phyloP scores from a whole-genome alignment of 1,140 invertebrate genomes.

The Eufriesea mexicana region DNA sequence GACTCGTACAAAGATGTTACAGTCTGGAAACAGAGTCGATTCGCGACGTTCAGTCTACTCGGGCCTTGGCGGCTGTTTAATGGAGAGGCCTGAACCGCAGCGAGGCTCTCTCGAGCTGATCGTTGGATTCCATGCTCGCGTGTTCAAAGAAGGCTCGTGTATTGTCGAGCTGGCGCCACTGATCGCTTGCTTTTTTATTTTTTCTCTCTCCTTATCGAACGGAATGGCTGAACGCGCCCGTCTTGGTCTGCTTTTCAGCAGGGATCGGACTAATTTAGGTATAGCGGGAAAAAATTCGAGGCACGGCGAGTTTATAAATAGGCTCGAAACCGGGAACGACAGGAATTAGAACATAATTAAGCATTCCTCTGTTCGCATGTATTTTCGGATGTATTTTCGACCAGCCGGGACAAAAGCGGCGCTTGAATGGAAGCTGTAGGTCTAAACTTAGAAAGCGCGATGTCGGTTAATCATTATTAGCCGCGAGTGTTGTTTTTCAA shows the following conservation, averaged over 20 bases:
- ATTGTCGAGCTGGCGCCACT: background rate
- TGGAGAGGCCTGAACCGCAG: background rate
- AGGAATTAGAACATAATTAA: conserved; percentile 7
- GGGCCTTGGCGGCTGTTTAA: background rate
- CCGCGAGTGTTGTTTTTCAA: background rate
- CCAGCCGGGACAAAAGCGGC: background rate
- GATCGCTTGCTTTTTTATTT: background rate
- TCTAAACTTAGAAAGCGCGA: background rate
- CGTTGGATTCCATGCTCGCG: background rate
- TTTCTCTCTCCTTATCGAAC: too few species aligned
- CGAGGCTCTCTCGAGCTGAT: background rate
- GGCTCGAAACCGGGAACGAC: too few species aligned
- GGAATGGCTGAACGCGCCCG: too few species aligned
- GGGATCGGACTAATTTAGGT: background rate
- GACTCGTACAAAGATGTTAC: conserved; percentile 75
- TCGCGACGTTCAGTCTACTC: background rate
- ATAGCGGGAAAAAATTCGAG: background rate
- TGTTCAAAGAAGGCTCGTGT: background rate
- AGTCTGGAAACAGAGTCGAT: conserved; percentile 69
- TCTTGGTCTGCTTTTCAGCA: background rate
- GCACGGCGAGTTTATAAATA: background rate
- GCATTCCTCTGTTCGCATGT: background rate
- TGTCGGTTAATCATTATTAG: background rate
- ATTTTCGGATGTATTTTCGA: conserved; percentile 7
- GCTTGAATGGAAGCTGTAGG: background rate